phyloP scores from a whole-genome alignment of 2,113 vertebrate genomes.

The Oreochromis aureus region DNA sequence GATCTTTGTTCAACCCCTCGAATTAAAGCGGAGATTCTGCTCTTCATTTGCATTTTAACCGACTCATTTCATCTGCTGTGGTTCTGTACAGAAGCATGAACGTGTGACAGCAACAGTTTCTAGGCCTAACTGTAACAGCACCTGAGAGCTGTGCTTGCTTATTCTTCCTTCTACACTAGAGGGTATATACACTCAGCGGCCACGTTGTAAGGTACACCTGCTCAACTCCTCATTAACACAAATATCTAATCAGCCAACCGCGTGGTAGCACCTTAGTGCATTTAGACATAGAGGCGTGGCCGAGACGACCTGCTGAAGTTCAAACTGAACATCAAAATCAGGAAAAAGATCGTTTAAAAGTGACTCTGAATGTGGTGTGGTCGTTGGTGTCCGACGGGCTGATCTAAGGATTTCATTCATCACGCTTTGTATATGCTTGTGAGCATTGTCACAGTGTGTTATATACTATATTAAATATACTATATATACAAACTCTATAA shows the following conservation, averaged over 20 bases:
- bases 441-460: background rate
- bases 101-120: background rate
- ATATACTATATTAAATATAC: background rate
- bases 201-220: background rate
- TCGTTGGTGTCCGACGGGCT: accelerated
- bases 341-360: background rate
- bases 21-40: background rate
- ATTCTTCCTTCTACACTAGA: background rate
- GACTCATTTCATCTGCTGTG: background rate
- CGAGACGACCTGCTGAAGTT: background rate
- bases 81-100: background rate
- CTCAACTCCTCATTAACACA: background rate
- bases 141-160: background rate
- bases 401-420: background rate
- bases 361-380: accelerated
- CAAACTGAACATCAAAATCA: background rate
- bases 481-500: background rate
- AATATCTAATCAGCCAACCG: background rate
- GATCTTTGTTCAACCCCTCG: background rate
- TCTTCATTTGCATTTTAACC: background rate
- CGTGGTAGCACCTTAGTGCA: background rate
- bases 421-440: background rate
- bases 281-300: background rate
- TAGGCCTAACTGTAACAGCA: background rate
- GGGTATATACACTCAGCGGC: background rate